phyloP scores from a whole-genome alignment of 1,140 invertebrate genomes.

The Atopsyche davidsoni region DNA sequence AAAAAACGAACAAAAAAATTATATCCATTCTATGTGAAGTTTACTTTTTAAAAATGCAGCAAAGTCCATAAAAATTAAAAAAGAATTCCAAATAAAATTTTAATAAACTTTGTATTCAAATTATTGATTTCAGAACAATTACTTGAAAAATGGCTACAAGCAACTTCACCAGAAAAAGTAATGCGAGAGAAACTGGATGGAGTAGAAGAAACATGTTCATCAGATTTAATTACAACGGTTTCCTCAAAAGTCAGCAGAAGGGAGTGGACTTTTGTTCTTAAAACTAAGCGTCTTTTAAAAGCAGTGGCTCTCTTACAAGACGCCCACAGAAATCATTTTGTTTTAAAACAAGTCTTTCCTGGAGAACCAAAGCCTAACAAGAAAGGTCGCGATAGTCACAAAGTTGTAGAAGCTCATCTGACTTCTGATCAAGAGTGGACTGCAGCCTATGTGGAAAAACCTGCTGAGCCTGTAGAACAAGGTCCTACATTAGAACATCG shows the following conservation, averaged over 20 bases:
- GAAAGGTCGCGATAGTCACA: slow-evolving; percentile 30
- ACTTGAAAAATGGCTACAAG: slow-evolving; percentile 57
- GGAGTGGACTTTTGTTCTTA: slow-evolving; percentile 62
- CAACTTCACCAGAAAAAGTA: slow-evolving; percentile 51
- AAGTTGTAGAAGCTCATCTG: slow-evolving; percentile 34
- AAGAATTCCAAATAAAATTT: too few relatives aligned
- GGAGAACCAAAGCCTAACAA: slow-evolving; percentile 31
- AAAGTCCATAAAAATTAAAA: too few relatives aligned
- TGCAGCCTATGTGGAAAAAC: slow-evolving; percentile 28
- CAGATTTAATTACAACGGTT: slow-evolving; percentile 56
- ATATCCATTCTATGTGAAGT: too few relatives aligned
- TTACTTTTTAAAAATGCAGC: too few relatives aligned
- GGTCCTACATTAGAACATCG: slow-evolving; percentile 46
- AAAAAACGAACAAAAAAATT: too few relatives aligned
- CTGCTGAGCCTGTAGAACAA: slow-evolving; percentile 35
- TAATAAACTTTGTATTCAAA: too few relatives aligned
- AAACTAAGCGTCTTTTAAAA: slow-evolving; percentile 45
- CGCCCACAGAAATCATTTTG: slow-evolving; percentile 66
- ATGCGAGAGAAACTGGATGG: slow-evolving; percentile 55
- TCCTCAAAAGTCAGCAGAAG: slow-evolving; percentile 60
- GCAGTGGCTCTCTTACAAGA: slow-evolving; percentile 68
- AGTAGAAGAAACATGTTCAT: slow-evolving; percentile 55
- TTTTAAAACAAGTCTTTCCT: slow-evolving; percentile 49
- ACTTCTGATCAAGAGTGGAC: slow-evolving; percentile 57
- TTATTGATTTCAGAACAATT: slow-evolving; percentile 50